These are phyloP conservation scores for Stylophora pistillata DNA, from an alignment of 64 coral and sea anemone genomes.

Conservation along the genomic window DNA sequence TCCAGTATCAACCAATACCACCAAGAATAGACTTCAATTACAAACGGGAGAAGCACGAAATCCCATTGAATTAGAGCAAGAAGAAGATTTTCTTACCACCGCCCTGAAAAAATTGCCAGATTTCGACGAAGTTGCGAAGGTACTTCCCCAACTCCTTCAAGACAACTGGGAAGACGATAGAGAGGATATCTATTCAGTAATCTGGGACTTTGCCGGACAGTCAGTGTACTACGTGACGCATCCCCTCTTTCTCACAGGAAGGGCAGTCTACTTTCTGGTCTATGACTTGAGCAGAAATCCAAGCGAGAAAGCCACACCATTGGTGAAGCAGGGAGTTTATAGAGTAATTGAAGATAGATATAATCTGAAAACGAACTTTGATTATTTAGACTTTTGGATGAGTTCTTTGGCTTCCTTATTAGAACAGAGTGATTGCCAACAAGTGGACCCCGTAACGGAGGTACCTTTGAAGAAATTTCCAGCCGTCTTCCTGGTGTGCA, in stretches of 20 bases:
- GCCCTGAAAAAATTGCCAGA: neutral
- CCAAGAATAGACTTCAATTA: neutral
- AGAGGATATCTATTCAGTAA: neutral
- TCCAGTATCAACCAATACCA: neutral
- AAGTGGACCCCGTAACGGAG: no score
- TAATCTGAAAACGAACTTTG: neutral
- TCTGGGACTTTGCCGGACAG: slow-evolving; percentile 58
- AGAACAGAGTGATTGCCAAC: neutral
- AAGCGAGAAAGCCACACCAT: neutral
- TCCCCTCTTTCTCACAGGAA: slow-evolving; percentile 21
- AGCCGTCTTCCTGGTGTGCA: neutral
- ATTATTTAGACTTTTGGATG: slow-evolving; percentile 19
- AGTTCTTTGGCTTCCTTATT: neutral
- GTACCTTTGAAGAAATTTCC: neutral
- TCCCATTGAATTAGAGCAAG: neutral
- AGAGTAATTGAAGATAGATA: neutral
- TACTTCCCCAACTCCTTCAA: neutral
- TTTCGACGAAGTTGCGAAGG: neutral
- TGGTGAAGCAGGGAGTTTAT: slow-evolving; percentile 26
- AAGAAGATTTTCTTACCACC: neutral
- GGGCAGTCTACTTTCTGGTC: slow-evolving; percentile 26
- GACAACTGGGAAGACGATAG: neutral
- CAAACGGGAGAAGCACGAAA: neutral
- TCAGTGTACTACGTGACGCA: slow-evolving; percentile 29
- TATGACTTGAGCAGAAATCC: slow-evolving; percentile 30